phyloP scores from a whole-genome alignment of 1,140 invertebrate species.

The Colletes gigas region DNA sequence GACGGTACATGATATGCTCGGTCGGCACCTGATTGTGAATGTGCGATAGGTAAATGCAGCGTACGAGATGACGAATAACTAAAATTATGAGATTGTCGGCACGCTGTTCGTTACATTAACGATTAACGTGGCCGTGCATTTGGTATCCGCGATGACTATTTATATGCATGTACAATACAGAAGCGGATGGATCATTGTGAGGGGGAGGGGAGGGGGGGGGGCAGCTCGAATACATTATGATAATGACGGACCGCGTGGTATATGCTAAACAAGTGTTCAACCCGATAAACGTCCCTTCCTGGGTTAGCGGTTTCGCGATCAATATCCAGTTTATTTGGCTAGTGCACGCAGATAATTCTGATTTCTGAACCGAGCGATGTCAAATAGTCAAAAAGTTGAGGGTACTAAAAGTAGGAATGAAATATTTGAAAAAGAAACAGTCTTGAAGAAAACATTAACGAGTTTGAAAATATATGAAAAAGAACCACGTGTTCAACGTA shows the following conservation, averaged over 20 bases:
- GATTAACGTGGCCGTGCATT: slow-evolving; percentile 14
- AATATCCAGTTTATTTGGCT: slow-evolving; percentile 11
- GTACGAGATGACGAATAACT: slow-evolving; percentile 23
- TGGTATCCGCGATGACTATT: slow-evolving; percentile 16
- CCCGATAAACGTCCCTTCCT: slow-evolving; percentile 16
- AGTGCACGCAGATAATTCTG: not conserved
- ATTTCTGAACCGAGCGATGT: no score
- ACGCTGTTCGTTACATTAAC: slow-evolving; percentile 44
- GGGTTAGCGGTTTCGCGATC: not conserved
- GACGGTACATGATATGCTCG: slow-evolving; percentile 8
- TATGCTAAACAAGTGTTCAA: slow-evolving; percentile 42
- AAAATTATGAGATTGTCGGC: slow-evolving; percentile 40
- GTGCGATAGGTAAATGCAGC: slow-evolving; percentile 17
- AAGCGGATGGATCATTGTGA: slow-evolving; percentile 36
- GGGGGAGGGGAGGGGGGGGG: not conserved
- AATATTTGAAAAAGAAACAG: no score
- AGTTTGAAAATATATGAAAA: no score
- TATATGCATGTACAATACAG: not conserved
- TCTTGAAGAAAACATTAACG: no score
- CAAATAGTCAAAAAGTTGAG: not conserved
- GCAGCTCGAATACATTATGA: slow-evolving; percentile 29
- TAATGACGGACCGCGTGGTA: slow-evolving; percentile 25
- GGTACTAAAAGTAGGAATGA: no score
- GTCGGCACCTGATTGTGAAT: slow-evolving; percentile 11
- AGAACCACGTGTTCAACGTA: no score